These are phyloP conservation scores for Prionailurus viverrinus DNA, from an alignment of 2,113 vertebrate genomes.

Conservation along the genomic window DNA sequence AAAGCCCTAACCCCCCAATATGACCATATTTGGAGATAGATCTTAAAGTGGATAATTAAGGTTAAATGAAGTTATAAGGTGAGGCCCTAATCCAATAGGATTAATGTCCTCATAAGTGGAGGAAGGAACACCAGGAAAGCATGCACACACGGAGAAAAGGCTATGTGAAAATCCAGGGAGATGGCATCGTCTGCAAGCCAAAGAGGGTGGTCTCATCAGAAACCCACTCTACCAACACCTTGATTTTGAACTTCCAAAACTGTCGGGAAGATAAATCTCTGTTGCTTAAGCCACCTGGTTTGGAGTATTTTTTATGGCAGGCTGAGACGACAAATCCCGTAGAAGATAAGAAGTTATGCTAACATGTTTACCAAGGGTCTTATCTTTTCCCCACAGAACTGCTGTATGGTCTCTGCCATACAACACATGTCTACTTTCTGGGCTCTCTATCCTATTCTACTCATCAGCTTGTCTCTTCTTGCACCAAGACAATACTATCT, in stretches of 20 bases:
- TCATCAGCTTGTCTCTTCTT: background rate
- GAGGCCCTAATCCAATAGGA: background rate
- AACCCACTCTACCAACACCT: background rate
- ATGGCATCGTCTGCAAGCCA: background rate
- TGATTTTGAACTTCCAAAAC: background rate
- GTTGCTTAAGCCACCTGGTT: background rate
- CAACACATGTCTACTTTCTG: background rate
- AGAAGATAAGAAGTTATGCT: background rate
- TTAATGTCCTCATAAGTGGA: background rate
- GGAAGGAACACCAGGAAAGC: background rate
- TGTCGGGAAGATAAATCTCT: background rate
- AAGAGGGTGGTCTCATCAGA: background rate
- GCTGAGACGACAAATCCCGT: background rate
- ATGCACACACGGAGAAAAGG: background rate
- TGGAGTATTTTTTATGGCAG: background rate
- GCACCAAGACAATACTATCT: background rate
- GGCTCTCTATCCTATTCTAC: background rate
- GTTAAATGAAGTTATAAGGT: background rate
- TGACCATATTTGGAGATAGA: background rate
- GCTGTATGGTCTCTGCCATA: background rate
- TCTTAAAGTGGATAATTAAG: background rate
- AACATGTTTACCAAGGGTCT: too few relatives aligned
- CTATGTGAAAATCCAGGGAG: background rate
- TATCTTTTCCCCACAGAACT: background rate
- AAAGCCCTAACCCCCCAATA: background rate